Percentiles rank a stretch among this genome's conserved stretches.
Evolutionary conservation across 1,140 invertebrate genomes (phyloP).

Genomic region (Ceratitis capitata): DNA sequence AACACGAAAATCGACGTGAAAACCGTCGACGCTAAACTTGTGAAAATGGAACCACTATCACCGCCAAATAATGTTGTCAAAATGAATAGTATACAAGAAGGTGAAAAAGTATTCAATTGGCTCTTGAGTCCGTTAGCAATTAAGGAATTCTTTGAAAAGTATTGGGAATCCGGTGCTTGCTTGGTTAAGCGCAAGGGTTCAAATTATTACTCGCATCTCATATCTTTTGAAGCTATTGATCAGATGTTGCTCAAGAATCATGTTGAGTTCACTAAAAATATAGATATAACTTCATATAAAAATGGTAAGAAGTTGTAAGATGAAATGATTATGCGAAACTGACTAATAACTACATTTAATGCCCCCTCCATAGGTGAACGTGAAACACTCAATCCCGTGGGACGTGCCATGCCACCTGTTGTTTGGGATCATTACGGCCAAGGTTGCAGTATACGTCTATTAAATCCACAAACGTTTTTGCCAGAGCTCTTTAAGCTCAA

Average conservation of each 20-base stretch:
- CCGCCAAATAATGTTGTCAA: conserved; percentile 38
- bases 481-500: conserved; percentile 71
- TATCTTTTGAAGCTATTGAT: conserved; percentile 82
- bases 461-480: conserved; percentile 94
- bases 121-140: conserved; percentile 74
- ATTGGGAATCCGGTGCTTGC: conserved; percentile 86
- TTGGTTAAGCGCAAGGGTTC: conserved; percentile 74
- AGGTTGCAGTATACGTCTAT: conserved; percentile 88
- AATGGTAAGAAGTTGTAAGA: conserved; percentile 71
- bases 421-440: conserved; percentile 93
- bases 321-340: not conserved
- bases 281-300: conserved; percentile 89
- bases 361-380: conserved; percentile 67
- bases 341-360: not conserved
- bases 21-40: not conserved
- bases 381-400: conserved; percentile 88
- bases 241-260: conserved; percentile 78
- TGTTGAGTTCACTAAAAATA: conserved; percentile 84
- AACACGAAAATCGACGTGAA: not conserved
- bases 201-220: conserved; percentile 78
- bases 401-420: conserved; percentile 75
- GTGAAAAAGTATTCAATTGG: conserved; percentile 74
- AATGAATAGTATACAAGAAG: conserved; percentile 69
- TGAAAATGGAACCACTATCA: conserved; percentile 42
- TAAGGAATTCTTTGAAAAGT: conserved; percentile 73